Evolutionary conservation across 2,113 vertebrate species (phyloP).

Genomic region (Xenopus tropicalis): UCB_Xtro_10.0 CM004449.2:67501501-67502000

Average conservation of each 20-base stretch:
- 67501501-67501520: too few relatives aligned
- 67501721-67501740: neutral
- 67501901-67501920: neutral
- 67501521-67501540: too few relatives aligned
- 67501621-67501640: too few relatives aligned
- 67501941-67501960: neutral
- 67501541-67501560: too few relatives aligned
- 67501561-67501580: too few relatives aligned
- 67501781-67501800: neutral
- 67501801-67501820: neutral
- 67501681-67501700: neutral
- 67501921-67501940: neutral
- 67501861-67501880: neutral
- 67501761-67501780: neutral
- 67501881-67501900: neutral
- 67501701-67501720: neutral
- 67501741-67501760: neutral
- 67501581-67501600: too few relatives aligned
- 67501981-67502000: conserved; percentile 14
- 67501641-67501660: too few relatives aligned
- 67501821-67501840: neutral
- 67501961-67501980: neutral
- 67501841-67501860: neutral
- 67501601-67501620: too few relatives aligned
- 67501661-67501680: too few relatives aligned